These are phyloP conservation scores for Lacanobia oleracea DNA, from an alignment of 2,888 invertebrate species.

Conservation along the genomic window DNA sequence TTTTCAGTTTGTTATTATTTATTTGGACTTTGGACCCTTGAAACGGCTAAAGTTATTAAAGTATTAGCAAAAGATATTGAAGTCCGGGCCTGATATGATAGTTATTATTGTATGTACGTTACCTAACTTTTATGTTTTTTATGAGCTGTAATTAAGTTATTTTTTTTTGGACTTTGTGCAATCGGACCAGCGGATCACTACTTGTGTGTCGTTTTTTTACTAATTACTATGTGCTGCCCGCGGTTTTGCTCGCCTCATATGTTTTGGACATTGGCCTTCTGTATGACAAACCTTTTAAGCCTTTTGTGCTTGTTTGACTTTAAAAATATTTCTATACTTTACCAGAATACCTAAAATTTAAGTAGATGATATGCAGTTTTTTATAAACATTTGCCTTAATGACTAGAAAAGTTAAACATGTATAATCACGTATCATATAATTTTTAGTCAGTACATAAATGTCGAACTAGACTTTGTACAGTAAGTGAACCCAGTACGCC, in stretches of 20 bases:
- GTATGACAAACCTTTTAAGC: not conserved
- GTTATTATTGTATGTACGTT: not conserved
- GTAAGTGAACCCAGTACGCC: slow-evolving; percentile 12
- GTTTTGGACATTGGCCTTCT: not conserved
- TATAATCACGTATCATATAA: not conserved
- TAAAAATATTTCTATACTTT: not conserved
- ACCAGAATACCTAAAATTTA: not conserved
- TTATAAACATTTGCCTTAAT: not conserved
- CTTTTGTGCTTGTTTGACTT: not conserved
- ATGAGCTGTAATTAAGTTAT: slow-evolving; percentile 9
- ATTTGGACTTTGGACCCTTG: slow-evolving; percentile 36
- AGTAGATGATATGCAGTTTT: not conserved
- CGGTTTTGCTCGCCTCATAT: not conserved
- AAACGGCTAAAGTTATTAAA: not conserved
- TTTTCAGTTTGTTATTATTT: slow-evolving; percentile 29
- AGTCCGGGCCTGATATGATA: not conserved
- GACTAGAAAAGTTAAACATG: not conserved
- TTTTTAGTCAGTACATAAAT: slow-evolving; percentile 11
- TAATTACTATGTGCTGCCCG: no score
- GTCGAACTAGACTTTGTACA: slow-evolving; percentile 42
- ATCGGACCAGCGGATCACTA: not conserved
- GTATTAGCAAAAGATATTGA: not conserved
- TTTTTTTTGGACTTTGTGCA: slow-evolving; percentile 13
- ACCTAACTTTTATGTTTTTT: slow-evolving; percentile 9
- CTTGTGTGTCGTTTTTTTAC: not conserved